Conservation (phyloP, 1,140 invertebrate species). For the Drosophila insularis region DNA sequence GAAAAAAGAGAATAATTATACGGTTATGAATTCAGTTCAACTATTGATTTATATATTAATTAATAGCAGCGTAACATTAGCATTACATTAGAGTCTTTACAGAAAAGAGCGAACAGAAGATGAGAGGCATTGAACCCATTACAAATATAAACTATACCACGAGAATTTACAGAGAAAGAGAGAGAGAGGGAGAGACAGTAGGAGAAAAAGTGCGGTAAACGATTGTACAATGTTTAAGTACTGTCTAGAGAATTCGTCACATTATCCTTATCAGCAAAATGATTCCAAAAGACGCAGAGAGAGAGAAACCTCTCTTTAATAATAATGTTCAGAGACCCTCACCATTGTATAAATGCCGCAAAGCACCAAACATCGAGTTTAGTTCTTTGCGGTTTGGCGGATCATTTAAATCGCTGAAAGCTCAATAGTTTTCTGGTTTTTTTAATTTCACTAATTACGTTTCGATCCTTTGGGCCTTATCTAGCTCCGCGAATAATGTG, state of each 20-base stretch:
- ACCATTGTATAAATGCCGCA: slow-evolving; percentile 63
- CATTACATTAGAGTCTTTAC: slow-evolving; percentile 1
- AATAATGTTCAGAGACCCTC: slow-evolving; percentile 1
- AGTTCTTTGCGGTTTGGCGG: slow-evolving; percentile 65
- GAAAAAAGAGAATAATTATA: no score
- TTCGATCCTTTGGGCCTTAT: slow-evolving; percentile 1
- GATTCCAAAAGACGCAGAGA: slow-evolving; percentile 1
- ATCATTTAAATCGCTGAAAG: slow-evolving; percentile 48
- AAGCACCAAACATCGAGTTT: slow-evolving; percentile 57
- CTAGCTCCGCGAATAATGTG: slow-evolving; percentile 11
- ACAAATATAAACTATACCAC: slow-evolving; percentile 11
- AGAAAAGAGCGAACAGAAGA: slow-evolving; percentile 27
- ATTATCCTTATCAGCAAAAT: slow-evolving; percentile 66
- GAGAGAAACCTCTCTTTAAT: not conserved
- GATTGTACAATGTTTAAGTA: slow-evolving; percentile 36
- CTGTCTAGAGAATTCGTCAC: not conserved
- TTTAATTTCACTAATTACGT: not conserved
- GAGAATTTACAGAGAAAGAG: slow-evolving; percentile 25
- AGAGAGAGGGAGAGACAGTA: not conserved
- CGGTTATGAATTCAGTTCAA: not conserved
- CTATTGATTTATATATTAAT: not conserved
- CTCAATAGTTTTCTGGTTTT: not conserved
- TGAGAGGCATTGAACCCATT: slow-evolving; percentile 55
- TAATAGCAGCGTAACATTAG: slow-evolving; percentile 28
- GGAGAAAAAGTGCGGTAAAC: slow-evolving; percentile 12